Evolutionary conservation across 2,888 invertebrate species (phyloP).

Genomic region (Brenthis hecate): DNA sequence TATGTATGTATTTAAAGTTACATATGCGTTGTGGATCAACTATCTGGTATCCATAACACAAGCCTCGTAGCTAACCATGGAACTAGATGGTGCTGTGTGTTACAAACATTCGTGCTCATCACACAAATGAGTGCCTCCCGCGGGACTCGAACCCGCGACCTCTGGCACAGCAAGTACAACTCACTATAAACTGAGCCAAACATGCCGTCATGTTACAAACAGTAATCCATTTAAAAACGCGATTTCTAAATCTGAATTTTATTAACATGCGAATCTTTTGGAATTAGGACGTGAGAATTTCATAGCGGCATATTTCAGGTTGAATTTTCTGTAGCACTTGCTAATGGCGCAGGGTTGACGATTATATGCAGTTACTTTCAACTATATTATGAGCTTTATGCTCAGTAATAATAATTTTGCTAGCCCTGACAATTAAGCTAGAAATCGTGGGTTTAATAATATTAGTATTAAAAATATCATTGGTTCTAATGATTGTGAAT

Average conservation of each 20-base stretch:
- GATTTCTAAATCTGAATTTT: slow-evolving; percentile 55
- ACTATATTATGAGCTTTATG: not conserved
- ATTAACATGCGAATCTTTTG: slow-evolving; percentile 49
- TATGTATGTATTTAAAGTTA: no score
- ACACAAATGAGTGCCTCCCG: no score
- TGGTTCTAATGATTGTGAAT: not conserved
- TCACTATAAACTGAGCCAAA: no score
- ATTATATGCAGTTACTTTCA: not conserved
- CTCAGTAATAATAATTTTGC: no score
- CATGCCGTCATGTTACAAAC: no score
- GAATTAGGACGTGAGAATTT: slow-evolving; percentile 53
- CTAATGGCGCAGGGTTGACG: slow-evolving; percentile 30
- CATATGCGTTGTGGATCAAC: no score
- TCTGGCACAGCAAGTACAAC: no score
- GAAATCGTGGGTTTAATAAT: not conserved
- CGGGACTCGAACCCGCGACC: not conserved
- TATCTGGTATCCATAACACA: no score
- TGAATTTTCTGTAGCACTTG: slow-evolving; percentile 39
- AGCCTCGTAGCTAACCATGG: no score
- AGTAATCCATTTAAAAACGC: slow-evolving; percentile 35
- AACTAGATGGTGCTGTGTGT: no score
- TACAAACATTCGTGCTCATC: no score
- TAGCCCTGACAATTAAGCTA: not conserved
- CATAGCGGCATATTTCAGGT: slow-evolving; percentile 43
- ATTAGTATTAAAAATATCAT: not conserved